These are phyloP conservation scores for Oikopleura albicans DNA, from an alignment of 23 tunicate genomes.

Conservation along the genomic window DNA sequence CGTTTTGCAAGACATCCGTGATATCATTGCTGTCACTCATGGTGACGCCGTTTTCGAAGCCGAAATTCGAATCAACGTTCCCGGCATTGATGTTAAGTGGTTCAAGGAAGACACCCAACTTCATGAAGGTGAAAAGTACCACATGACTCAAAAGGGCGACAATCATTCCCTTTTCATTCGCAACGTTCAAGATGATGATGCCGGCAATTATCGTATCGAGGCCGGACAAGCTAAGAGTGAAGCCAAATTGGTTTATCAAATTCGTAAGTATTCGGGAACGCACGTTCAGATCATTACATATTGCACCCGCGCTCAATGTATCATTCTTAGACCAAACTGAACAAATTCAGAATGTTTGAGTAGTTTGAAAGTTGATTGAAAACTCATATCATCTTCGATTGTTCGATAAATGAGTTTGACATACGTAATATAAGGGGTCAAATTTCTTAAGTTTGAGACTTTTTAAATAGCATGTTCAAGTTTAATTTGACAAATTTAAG, in stretches of 20 bases:
- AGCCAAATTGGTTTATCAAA: constrained; percentile 22
- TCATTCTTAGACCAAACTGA: too few species aligned
- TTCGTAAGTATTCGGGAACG: not conserved
- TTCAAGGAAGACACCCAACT: constrained; percentile 56
- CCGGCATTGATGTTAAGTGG: constrained; percentile 78
- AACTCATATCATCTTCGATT: too few species aligned
- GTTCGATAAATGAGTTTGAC: too few species aligned
- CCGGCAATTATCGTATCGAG: constrained; percentile 35
- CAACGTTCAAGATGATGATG: constrained; percentile 39
- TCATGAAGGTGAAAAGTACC: constrained; percentile 36
- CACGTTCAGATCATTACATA: too few species aligned
- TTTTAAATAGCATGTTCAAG: too few species aligned
- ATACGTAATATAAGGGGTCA: too few species aligned
- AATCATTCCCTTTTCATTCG: constrained; percentile 30
- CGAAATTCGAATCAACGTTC: constrained; percentile 41
- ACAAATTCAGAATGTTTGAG: too few species aligned
- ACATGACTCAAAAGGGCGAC: constrained; percentile 35
- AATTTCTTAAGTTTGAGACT: too few species aligned
- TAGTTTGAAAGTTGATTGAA: too few species aligned
- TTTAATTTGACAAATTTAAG: too few species aligned
- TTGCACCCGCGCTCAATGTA: too few species aligned
- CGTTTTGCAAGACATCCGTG: constrained; percentile 38
- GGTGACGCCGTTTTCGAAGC: constrained; percentile 44
- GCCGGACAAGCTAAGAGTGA: constrained; percentile 58
- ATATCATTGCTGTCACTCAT: constrained; percentile 32